Evolutionary conservation across 2,888 invertebrate genomes (phyloP).

Genomic region (Unio pictorum): DNA sequence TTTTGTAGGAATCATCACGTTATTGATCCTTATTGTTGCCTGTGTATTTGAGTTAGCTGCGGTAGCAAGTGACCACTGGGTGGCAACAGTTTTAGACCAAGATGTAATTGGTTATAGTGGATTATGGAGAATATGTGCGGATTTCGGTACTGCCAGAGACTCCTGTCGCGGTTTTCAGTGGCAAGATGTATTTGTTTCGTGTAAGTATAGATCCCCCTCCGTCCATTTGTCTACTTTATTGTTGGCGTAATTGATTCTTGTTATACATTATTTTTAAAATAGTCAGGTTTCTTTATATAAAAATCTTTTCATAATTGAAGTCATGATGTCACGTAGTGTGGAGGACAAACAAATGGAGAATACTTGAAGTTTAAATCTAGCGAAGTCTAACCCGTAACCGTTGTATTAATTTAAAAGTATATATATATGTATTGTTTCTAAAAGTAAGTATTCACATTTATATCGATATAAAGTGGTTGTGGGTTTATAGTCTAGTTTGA

Average conservation of each 20-base stretch:
- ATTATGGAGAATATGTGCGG: conserved; percentile 42
- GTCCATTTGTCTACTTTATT: not conserved
- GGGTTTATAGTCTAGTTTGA: too few species aligned
- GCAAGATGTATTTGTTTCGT: conserved; percentile 45
- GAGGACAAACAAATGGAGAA: too few species aligned
- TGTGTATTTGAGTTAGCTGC: conserved; percentile 32
- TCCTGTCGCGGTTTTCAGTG: conserved; percentile 43
- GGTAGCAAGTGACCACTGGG: conserved; percentile 40
- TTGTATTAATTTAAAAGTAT: too few species aligned
- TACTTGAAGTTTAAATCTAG: too few species aligned
- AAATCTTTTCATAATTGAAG: too few species aligned
- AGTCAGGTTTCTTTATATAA: too few species aligned
- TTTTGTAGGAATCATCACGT: conserved; percentile 16
- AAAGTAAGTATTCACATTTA: too few species aligned
- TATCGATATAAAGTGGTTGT: too few species aligned
- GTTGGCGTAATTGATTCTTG: not conserved
- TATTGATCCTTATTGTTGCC: conserved; percentile 23
- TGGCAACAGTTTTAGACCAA: conserved; percentile 21
- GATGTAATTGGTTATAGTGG: conserved; percentile 38
- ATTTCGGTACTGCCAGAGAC: conserved; percentile 25
- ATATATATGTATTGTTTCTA: too few species aligned
- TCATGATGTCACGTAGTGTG: too few species aligned
- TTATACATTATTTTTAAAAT: too few species aligned
- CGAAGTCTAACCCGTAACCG: too few species aligned
- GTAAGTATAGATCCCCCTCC: conserved; percentile 22